Evolutionary conservation across 1,140 invertebrate species (phyloP).

Genomic region (Mercenaria mercenaria): DNA sequence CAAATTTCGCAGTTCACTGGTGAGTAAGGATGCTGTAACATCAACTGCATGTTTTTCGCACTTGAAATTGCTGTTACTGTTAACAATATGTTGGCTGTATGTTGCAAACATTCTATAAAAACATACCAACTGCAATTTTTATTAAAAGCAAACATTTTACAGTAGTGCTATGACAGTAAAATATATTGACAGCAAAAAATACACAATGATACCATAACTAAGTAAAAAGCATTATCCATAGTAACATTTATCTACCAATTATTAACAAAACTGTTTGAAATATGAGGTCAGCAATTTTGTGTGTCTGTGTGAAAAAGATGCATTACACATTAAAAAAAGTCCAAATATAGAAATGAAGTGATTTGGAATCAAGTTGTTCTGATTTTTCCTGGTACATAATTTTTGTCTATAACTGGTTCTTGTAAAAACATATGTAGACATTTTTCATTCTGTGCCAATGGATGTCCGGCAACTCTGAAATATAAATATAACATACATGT

Average conservation of each 20-base stretch:
- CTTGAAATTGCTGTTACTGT: too few relatives aligned
- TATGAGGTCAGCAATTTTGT: neutral
- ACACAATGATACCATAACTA: too few relatives aligned
- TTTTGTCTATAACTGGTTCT: slow-evolving; percentile 98
- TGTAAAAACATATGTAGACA: slow-evolving; percentile 99
- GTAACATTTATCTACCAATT: neutral
- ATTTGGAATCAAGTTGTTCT: slow-evolving; percentile 91
- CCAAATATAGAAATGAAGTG: neutral
- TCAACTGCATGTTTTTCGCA: too few relatives aligned
- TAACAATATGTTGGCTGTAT: too few relatives aligned
- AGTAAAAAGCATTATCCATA: too few relatives aligned
- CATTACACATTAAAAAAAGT: slow-evolving; percentile 11
- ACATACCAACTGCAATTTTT: too few relatives aligned
- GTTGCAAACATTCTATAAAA: too few relatives aligned
- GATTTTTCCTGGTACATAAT: slow-evolving; percentile 99
- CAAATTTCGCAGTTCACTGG: too few relatives aligned
- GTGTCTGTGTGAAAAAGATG: neutral
- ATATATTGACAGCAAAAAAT: too few relatives aligned
- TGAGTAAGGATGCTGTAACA: too few relatives aligned
- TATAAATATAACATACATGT: slow-evolving; percentile 2
- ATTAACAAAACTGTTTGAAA: neutral
- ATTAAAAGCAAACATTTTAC: too few relatives aligned
- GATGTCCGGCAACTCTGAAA: slow-evolving; percentile 98
- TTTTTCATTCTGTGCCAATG: slow-evolving; percentile 99
- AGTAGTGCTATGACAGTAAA: too few relatives aligned